Evolutionary conservation across 2,888 invertebrate genomes (phyloP), one percentile per base, ranked within the genome.

Genomic region (Archips xylosteana): DNA sequence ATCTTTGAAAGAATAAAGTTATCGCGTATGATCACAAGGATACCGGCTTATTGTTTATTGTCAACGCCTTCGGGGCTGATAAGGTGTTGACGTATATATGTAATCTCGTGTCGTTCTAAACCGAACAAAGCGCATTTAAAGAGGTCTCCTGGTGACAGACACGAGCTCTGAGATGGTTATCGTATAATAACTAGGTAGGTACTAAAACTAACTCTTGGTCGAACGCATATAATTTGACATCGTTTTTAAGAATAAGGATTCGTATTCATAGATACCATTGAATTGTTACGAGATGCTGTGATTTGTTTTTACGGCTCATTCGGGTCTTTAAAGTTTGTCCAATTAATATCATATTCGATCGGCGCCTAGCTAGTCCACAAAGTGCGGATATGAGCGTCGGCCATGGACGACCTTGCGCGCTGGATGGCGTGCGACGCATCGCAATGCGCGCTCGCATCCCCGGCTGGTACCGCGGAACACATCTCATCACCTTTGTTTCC

Each of bases 31-130:
- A 80, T 76, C 78, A 76, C 90, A 91, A 90, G 90, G 90, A 87
- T 87, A 87, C 82, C 83, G 80, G 81, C 78, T 88, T 86, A 91
- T 90, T 92, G 92, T 92, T 88, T 88, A 89, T 90, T 89, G 88
- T 88, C 84, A 83, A 82, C 82, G 78, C 76, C 76, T 82, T 83
- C 85, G 88, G 89, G 89, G 87, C 87, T 81, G 84, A 84, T 83
- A 84, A 83, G 80, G 65, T 42, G 54, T 59, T 74, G 68, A 75
- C 67, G 60, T 70, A 73, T 42, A 45, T 64, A 70, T 64, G 13
- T 74, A 75, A 73, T 70, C 74, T 68, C 51, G 51, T 36, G 49
- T 62, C 60, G 42, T 69, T 59, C 65, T 65, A 51, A 64, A 42
- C 69, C 42, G 74, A 74, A 74, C 74, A 74, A 74, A 74, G 69